phyloP scores from a whole-genome alignment of 2,113 vertebrate species.

The Illadopsis cleaveri region DNA sequence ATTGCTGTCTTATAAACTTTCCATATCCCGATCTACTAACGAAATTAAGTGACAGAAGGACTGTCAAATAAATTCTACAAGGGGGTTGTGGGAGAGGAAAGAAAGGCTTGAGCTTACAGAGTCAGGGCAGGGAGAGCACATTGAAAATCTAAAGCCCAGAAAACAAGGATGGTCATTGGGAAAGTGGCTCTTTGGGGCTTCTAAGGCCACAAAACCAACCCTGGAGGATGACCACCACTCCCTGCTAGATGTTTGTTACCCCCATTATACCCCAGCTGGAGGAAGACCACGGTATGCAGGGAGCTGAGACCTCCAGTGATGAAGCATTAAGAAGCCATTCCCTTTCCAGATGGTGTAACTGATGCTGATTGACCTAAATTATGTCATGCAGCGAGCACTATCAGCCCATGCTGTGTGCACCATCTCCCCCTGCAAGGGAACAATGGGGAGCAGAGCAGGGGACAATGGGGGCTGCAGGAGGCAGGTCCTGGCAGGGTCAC shows the following conservation, averaged over 20 bases:
- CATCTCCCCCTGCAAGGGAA: constrained; percentile 8
- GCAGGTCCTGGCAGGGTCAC: background rate
- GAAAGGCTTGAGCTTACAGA: background rate
- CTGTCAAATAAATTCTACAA: constrained; percentile 9
- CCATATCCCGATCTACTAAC: constrained; percentile 30
- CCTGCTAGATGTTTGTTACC: background rate
- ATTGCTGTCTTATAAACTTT: constrained; percentile 56
- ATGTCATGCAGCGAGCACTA: background rate
- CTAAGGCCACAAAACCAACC: background rate
- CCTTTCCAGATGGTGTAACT: constrained; percentile 47
- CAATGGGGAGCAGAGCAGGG: background rate
- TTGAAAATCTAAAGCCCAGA: background rate
- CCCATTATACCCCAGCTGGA: background rate
- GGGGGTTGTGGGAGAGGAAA: background rate
- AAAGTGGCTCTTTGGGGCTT: background rate
- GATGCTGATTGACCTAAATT: constrained; percentile 60
- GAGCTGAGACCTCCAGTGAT: background rate
- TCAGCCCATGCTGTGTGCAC: constrained; percentile 13
- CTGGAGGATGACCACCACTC: background rate
- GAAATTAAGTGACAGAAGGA: constrained; percentile 23
- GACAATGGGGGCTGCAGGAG: background rate
- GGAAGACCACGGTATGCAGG: background rate
- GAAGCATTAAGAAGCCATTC: constrained; percentile 10
- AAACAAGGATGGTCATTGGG: background rate
- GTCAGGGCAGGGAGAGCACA: background rate